Evolutionary conservation across 2,797 vertebrate species (phyloP).

Genomic region (Micromesistius poutassou): DNA sequence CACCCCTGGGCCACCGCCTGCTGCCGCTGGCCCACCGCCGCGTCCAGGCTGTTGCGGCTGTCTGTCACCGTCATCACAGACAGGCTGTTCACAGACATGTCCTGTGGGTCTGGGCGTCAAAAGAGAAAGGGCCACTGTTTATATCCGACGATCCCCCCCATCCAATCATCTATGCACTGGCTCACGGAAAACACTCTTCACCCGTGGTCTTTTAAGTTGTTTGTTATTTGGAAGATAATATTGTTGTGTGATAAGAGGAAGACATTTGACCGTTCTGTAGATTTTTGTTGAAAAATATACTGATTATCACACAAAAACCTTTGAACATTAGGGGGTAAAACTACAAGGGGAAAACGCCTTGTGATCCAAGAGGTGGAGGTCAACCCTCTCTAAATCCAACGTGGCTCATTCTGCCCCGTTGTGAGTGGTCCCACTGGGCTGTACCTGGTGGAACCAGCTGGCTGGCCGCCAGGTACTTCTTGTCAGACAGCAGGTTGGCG

Average conservation of each 20-base stretch:
- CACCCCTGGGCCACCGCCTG: constrained; percentile 89
- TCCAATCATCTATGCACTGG: not conserved
- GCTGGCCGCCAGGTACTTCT: constrained; percentile 91
- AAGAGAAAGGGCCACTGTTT: not conserved
- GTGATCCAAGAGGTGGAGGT: not conserved
- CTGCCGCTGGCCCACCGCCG: constrained; percentile 87
- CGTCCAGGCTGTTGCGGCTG: constrained; percentile 86
- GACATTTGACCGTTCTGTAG: not conserved
- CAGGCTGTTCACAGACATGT: constrained; percentile 80
- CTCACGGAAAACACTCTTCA: no score
- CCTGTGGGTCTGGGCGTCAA: constrained; percentile 82
- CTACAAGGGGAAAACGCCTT: not conserved
- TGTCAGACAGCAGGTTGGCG: constrained; percentile 93
- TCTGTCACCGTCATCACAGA: constrained; percentile 75
- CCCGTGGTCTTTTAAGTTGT: not conserved
- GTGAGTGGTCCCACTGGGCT: not conserved
- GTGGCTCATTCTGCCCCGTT: not conserved
- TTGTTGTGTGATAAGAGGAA: not conserved
- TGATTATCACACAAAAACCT: not conserved
- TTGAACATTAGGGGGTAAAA: not conserved
- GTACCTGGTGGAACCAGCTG: constrained; percentile 91
- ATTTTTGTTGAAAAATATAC: not conserved
- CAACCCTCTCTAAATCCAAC: not conserved
- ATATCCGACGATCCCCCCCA: not conserved
- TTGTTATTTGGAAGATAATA: not conserved